Evolutionary conservation across 2,797 vertebrate species (phyloP).

Genomic region (Sebastes steindachneri): DNA sequence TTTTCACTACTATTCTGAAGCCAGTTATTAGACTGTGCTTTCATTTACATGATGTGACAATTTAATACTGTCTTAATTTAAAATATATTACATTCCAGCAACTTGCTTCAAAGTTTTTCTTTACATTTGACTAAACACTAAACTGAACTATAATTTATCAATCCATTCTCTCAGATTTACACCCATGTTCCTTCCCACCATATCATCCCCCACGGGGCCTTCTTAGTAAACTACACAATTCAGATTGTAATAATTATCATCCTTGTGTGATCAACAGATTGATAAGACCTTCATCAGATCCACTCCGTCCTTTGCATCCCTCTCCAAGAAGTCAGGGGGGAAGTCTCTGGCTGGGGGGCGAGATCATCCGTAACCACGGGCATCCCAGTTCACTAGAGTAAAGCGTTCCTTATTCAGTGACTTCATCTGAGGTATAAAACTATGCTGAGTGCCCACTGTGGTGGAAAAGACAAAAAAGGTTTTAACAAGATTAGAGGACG

Average conservation of each 20-base stretch:
- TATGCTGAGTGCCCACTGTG: slow-evolving; percentile 87
- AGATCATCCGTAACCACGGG: slow-evolving; percentile 91
- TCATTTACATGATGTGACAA: neutral
- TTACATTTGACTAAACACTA: too few species aligned
- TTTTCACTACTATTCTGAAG: neutral
- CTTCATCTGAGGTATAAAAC: slow-evolving; percentile 90
- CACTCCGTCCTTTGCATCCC: slow-evolving; percentile 91
- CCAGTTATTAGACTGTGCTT: neutral
- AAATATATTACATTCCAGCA: neutral
- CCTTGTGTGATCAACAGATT: neutral
- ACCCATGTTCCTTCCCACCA: neutral
- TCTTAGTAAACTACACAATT: neutral
- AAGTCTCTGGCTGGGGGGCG: slow-evolving; percentile 90
- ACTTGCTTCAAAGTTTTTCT: neutral
- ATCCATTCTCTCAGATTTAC: neutral
- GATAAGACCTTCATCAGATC: slow-evolving; percentile 89
- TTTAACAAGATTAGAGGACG: too few species aligned
- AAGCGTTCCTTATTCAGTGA: slow-evolving; percentile 86
- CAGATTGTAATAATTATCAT: neutral
- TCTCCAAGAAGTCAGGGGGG: slow-evolving; percentile 90
- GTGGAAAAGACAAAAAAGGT: neutral
- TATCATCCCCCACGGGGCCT: neutral
- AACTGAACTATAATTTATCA: neutral
- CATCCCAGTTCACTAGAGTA: slow-evolving; percentile 90
- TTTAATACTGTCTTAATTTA: neutral